Evolutionary conservation across 2,888 invertebrate genomes (phyloP), one percentile per base, ranked within the genome.

Genomic region (Suillia variegata): DNA sequence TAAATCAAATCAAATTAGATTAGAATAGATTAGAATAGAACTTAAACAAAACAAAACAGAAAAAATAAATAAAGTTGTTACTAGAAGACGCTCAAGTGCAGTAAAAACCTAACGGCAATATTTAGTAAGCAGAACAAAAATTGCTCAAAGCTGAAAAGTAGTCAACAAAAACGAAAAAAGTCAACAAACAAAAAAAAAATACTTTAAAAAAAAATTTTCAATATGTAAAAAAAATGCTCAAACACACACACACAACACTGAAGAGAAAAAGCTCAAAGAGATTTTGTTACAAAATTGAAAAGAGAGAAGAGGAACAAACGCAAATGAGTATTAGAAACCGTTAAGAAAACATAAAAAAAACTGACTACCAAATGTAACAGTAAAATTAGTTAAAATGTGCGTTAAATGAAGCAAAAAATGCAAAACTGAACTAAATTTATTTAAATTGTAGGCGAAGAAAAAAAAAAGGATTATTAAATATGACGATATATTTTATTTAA

Each of bases 101-200:
- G 15, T 13, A 10, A n/a, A n/a, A n/a, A n/a, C n/a, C n/a, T n/a
- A n/a, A n/a, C n/a, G n/a, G n/a, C n/a, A n/a, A n/a, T n/a, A 47
- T 47, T 20, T 13, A 47, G 2, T 15, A 47, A n/a, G 13, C n/a
- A 15, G 20, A 47, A 47, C 20, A 18, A 18, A 17, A 47, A 20
- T 17, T 47, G n/a, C n/a, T 20, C 45, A 48, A 53, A 20, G 31
- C 47, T 59, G 54, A 45, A 55, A 49, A n/a, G n/a, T 18, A 54
- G 31, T 54, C 22, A 45, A 47, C 59, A 62, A 61, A 62, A 61
- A 53, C 58, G 59, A 62, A 61, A 62, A 58, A 64, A 62, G 58
- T 56, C 57, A 62, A 64, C 18, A 13, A 26, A 47, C 15, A 45
- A 47, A 26, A 17, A 20, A 18, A 26, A 8, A 47, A 34, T 10